phyloP scores from a whole-genome alignment of 2,888 invertebrate species.

The Andricus quercusramuli region DNA sequence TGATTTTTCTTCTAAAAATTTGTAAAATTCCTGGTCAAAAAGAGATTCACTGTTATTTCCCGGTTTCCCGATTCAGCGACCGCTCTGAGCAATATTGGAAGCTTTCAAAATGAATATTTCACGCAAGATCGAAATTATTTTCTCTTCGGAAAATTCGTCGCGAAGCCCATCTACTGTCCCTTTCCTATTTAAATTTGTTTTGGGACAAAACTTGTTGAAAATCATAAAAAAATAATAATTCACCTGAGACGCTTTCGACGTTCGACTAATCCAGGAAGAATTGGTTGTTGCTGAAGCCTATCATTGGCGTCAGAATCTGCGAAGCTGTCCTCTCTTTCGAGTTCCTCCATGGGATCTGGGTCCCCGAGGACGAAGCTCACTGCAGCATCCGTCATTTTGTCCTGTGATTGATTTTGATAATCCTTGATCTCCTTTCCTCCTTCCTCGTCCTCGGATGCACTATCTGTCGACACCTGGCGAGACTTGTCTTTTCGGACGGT shows the following conservation, averaged over 20 bases:
- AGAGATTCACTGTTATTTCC: no score
- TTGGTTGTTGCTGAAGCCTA: conserved; percentile 62
- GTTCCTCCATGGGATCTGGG: conserved; percentile 67
- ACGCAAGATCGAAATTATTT: no score
- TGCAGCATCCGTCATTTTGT: conserved; percentile 69
- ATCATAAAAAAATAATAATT: conserved; percentile 54
- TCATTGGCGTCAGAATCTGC: conserved; percentile 65
- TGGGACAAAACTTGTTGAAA: background rate
- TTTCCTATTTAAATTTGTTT: background rate
- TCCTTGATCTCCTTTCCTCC: conserved; percentile 24
- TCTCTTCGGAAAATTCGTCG: background rate
- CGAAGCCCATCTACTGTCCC: background rate
- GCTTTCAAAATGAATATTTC: no score
- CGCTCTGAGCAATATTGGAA: no score
- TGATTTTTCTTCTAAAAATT: no score
- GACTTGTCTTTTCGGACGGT: conserved; percentile 58
- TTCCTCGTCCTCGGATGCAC: conserved; percentile 2
- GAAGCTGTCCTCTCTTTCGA: conserved; percentile 74
- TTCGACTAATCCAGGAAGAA: conserved; percentile 76
- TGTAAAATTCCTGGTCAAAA: no score
- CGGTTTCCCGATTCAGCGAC: no score
- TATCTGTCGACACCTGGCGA: conserved; percentile 28
- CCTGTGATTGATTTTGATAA: conserved; percentile 14
- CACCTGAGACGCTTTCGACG: conserved; percentile 79
- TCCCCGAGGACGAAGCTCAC: conserved; percentile 76